Conservation (phyloP, 2,113 vertebrate genomes). For the Zosterops lateralis region DNA sequence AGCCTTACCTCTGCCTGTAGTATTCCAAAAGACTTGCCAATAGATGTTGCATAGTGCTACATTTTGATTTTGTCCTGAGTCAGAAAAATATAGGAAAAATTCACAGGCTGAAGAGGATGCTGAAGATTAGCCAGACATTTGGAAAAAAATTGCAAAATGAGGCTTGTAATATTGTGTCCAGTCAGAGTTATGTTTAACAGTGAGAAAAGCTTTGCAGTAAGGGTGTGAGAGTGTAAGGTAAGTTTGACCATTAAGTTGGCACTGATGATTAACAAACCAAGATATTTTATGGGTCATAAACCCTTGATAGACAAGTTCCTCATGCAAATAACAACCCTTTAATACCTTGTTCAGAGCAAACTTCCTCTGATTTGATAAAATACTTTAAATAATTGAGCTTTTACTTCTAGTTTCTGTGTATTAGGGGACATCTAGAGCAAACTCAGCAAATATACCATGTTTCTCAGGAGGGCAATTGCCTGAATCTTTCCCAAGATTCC, state of each 20-base stretch:
- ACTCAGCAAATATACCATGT: accelerated
- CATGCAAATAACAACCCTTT: not conserved
- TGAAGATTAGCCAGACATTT: not conserved
- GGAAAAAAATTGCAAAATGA: not conserved
- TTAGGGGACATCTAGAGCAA: not conserved
- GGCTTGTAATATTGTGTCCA: not conserved
- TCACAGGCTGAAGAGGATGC: not conserved
- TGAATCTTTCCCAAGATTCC: not conserved
- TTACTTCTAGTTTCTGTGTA: not conserved
- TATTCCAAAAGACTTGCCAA: not conserved
- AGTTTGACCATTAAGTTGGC: not conserved
- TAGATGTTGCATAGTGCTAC: not conserved
- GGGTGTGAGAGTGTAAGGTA: not conserved
- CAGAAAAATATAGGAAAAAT: not conserved
- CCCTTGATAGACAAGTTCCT: not conserved
- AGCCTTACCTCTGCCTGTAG: not conserved
- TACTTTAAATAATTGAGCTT: not conserved
- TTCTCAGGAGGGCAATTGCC: not conserved
- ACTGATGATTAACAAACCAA: not conserved
- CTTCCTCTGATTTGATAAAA: not conserved
- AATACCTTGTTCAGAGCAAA: not conserved
- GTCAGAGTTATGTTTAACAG: not conserved
- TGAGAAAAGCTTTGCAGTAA: not conserved
- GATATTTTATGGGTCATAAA: not conserved
- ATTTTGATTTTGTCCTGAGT: not conserved